Conservation (phyloP, 2,113 vertebrate genomes). For the Oriolus oriolus region DNA sequence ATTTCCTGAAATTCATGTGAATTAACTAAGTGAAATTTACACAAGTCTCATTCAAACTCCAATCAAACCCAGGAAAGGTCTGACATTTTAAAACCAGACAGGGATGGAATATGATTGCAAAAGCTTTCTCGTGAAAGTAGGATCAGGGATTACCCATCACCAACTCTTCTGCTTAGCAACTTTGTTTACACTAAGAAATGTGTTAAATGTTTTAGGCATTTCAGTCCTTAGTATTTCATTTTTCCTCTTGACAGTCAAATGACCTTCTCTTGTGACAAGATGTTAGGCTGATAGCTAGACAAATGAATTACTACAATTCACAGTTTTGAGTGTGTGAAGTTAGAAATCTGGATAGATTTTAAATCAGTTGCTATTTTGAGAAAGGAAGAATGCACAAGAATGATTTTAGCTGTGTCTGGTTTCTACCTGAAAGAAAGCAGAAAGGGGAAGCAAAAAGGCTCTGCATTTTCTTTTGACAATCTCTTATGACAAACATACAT, state of each 20-base stretch:
- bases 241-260: background rate
- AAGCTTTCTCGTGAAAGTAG: background rate
- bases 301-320: background rate
- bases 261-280: background rate
- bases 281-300: background rate
- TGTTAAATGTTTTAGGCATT: background rate
- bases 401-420: background rate
- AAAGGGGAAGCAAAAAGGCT: background rate
- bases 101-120: background rate
- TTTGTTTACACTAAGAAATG: background rate
- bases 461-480: background rate
- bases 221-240: background rate
- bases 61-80: background rate
- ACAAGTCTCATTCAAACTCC: background rate
- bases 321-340: background rate
- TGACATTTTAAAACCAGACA: background rate
- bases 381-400: background rate
- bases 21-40: background rate
- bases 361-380: background rate
- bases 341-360: background rate
- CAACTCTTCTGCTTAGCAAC: background rate
- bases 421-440: background rate
- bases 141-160: background rate
- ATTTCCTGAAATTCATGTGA: background rate
- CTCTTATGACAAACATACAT: accelerated